Conservation (phyloP, 1,140 invertebrate genomes). For the Muscidifurax raptorellus region DNA sequence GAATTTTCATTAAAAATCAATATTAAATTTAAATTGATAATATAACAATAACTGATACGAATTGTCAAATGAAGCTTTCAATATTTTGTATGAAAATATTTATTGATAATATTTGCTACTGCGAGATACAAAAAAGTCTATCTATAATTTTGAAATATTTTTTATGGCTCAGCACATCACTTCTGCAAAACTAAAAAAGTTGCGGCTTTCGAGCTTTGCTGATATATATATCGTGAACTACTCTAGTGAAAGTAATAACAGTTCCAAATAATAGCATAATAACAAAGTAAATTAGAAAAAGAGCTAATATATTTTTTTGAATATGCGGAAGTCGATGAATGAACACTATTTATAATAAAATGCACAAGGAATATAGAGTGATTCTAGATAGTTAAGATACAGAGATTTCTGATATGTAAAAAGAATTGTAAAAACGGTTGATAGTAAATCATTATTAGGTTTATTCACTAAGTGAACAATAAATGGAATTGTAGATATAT, state of each 20-base stretch:
- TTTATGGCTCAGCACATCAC: neutral
- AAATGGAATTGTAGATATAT: constrained; percentile 3
- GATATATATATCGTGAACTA: neutral
- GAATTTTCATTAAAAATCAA: neutral
- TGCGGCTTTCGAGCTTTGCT: neutral
- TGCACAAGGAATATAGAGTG: constrained; percentile 1
- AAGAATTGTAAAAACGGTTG: neutral
- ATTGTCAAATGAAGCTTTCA: neutral
- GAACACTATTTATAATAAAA: neutral
- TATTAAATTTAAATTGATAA: neutral
- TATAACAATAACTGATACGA: neutral
- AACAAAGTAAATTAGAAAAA: neutral
- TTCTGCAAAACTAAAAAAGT: neutral
- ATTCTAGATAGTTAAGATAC: neutral
- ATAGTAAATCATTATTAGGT: neutral
- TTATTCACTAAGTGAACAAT: neutral
- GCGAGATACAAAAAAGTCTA: neutral
- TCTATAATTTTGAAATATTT: constrained; percentile 24
- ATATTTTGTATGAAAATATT: constrained; percentile 25
- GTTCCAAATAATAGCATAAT: neutral
- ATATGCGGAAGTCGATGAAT: neutral
- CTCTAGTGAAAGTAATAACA: neutral
- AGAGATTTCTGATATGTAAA: neutral
- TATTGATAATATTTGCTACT: constrained; percentile 10
- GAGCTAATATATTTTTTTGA: neutral